A percentile compares a stretch with the other conserved stretches of the same genome.
phyloP scores from a whole-genome alignment of 92 coral and sea anemone species.

The Zoanthus sociatus region DNA sequence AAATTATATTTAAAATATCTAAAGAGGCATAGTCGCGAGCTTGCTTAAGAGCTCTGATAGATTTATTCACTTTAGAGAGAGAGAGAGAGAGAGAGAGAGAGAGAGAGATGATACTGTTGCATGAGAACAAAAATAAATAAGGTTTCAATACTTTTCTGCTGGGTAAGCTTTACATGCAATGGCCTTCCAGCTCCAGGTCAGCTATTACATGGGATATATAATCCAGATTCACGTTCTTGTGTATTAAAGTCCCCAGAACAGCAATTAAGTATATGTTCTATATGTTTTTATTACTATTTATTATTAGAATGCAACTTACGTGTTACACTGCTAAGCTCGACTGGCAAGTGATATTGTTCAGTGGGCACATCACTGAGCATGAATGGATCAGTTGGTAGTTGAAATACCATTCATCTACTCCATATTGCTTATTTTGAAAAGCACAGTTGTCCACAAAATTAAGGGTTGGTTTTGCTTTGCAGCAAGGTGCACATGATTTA shows the following conservation, averaged over 20 bases:
- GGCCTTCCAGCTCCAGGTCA: neutral
- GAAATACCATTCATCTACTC: slow-evolving; percentile 17
- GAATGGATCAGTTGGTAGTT: slow-evolving; percentile 11
- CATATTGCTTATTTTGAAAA: slow-evolving; percentile 18
- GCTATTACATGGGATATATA: slow-evolving; percentile 3
- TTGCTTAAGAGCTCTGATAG: too few relatives aligned
- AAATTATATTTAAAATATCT: too few relatives aligned
- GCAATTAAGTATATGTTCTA: slow-evolving; percentile 5
- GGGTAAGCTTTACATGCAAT: neutral
- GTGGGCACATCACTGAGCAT: slow-evolving; percentile 15
- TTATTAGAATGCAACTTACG: slow-evolving; percentile 1
- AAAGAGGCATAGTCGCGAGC: too few relatives aligned
- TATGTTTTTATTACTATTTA: slow-evolving; percentile 10
- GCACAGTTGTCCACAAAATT: slow-evolving; percentile 13
- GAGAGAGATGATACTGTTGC: too few relatives aligned
- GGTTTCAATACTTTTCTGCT: neutral
- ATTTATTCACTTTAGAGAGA: too few relatives aligned
- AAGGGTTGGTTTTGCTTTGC: slow-evolving; percentile 26
- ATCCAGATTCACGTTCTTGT: neutral
- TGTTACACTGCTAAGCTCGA: neutral
- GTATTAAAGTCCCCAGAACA: neutral
- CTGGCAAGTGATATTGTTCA: slow-evolving; percentile 15
- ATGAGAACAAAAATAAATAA: neutral
- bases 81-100: too few relatives aligned
- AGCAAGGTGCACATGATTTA: slow-evolving; percentile 24